Base-by-base conservation (phyloP, 1,140 invertebrate genomes). In the Cyclina sinensis region DNA sequence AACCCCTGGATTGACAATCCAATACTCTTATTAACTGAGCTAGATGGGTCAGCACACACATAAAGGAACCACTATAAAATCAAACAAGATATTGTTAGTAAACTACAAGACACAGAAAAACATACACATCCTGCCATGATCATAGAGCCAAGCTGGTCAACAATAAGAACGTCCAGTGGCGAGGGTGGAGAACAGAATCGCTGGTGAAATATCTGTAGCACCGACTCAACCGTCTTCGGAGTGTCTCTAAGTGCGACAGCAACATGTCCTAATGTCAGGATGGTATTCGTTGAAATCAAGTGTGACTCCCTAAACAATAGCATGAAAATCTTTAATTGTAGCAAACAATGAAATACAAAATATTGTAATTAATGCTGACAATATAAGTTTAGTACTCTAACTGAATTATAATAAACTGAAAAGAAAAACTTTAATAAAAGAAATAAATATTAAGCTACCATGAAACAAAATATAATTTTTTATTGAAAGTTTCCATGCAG, bases 111-210 rank as follows among this genome's bases (percentile, higher is more conserved):
- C 14, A n/a, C n/a, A n/a, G n/a, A n/a, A n/a, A n/a, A 62, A 94
- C 94, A 93, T 92, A 95, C 95, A 92, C 94, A 94, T 4, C 98
- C 98, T 59, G 96, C 96, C 59, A 99, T 98, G 73, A 99, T 98
- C 97, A 99, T 99, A 94, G 98, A 99, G 14, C 99, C 99, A 24
- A 99, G 96, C 95, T 99, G 99, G 95, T 99, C 98, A 16, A 99
- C 98, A 93, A 99, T 99, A 11, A 99, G 95, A 1, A 97, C 97
- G 95, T 99, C 99, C 65, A 99, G 96, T 21, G 94, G 90, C 0
- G 98, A 98, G n/a, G 97, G 96, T 4, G 98, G 97, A 76, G 98
- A 97, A 91, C 98, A 99, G 94, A 99, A 98, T 92, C 98, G 97
- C 95, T 99, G 99, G 92, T 99, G 98, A 94, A 99, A 99, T 94